Evolutionary conservation across 2,888 invertebrate species (phyloP), one percentile per base, ranked within the genome.

Genomic region (Hartigia nigra): DNA sequence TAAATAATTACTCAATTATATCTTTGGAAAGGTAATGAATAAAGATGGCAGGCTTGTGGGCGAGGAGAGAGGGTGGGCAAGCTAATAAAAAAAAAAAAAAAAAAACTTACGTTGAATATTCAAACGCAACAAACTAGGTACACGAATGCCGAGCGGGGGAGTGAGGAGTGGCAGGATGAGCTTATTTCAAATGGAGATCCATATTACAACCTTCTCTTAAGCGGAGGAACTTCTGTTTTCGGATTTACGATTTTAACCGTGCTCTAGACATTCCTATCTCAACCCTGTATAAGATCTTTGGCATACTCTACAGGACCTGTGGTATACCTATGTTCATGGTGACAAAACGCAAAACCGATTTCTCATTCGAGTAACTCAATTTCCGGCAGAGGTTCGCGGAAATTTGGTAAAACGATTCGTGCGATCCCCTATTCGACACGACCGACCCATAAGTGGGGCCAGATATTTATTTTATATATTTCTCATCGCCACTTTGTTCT

Each of bases 351-450:
- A 55, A 55, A 37, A 55, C 55, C 9, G 55, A 55, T 55, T 55
- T 55, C 55, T 55, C 55, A 55, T 55, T 55, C 55, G 55, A 55
- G 55, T 23, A 55, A 55, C 23, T 55, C 55, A 55, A 23, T 23
- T 55, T 55, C 55, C 9, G 55, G 55, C 23, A 55, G 1, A 23
- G 55, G 23, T 55, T 55, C 23, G 55, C 55, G 9, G 9, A 88
- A 88, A 87, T 87, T 89, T 89, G 90, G 91, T 91, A 91, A 92
- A 92, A 92, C 92, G 92, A 92, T 92, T 92, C 92, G 92, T 92
- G 92, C 92, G 92, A 92, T 12, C 12, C 72, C 32, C 3, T 12
- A 12, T 0, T 31, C 3, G 31, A 31, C 12, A 9, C 4, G 55
- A 55, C 23, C 23, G 2, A 55, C 55, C 55, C 55, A 55, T 55